Evolutionary conservation across 2,888 invertebrate genomes (phyloP).

Genomic region (Empis stercorea): DNA sequence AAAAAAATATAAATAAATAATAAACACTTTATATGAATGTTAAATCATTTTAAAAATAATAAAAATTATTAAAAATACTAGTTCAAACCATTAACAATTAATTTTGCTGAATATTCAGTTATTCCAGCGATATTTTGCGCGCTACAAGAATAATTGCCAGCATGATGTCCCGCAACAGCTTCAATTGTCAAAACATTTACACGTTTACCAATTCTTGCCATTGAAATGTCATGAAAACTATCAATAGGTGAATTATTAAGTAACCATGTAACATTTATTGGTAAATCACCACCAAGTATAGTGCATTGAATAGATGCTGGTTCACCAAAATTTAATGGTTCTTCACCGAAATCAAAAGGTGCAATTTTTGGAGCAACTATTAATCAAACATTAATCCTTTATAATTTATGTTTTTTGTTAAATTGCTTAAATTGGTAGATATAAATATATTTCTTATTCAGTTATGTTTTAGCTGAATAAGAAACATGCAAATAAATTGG

Average conservation of each 20-base stretch:
- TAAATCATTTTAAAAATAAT: too few relatives aligned
- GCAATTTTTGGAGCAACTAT: slow-evolving; percentile 41
- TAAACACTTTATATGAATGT: too few relatives aligned
- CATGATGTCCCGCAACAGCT: slow-evolving; percentile 42
- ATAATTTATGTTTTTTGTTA: not conserved
- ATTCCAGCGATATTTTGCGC: slow-evolving; percentile 50
- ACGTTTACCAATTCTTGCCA: slow-evolving; percentile 48
- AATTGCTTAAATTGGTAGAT: too few relatives aligned
- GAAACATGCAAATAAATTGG: too few relatives aligned
- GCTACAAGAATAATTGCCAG: slow-evolving; percentile 57
- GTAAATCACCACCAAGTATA: slow-evolving; percentile 50
- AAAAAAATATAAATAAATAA: too few relatives aligned
- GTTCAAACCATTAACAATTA: slow-evolving; percentile 44
- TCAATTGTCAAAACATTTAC: slow-evolving; percentile 48
- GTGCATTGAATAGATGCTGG: slow-evolving; percentile 46
- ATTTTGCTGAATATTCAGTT: slow-evolving; percentile 43
- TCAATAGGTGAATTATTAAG: slow-evolving; percentile 35
- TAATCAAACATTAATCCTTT: not conserved
- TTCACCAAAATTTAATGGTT: slow-evolving; percentile 46
- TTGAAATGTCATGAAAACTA: slow-evolving; percentile 37
- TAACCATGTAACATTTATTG: slow-evolving; percentile 50
- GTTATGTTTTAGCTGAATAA: too few relatives aligned
- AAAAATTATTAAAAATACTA: slow-evolving; percentile 3
- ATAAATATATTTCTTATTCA: too few relatives aligned
- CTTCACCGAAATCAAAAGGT: slow-evolving; percentile 46